Percentiles rank a stretch among this genome's conserved stretches.
Evolutionary conservation across 2,113 vertebrate genomes (phyloP).

Genomic region (Dolichotis patagonum): DNA sequence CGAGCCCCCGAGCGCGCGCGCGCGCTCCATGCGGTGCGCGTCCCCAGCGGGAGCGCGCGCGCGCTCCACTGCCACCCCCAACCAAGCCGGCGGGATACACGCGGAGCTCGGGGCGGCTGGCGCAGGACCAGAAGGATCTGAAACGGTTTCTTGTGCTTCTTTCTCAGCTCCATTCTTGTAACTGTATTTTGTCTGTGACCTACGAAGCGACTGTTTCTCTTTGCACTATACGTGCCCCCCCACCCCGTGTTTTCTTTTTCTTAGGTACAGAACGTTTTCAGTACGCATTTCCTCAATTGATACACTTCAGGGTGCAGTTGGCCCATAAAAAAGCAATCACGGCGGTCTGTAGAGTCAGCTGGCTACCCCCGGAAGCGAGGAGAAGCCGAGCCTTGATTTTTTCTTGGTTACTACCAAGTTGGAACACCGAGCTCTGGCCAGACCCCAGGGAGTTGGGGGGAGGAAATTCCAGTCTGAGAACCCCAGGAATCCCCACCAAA

Average conservation of each 20-base stretch:
- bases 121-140: neutral
- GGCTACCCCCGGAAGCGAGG: neutral
- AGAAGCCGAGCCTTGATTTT: neutral
- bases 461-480: neutral
- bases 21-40: neutral
- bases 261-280: neutral
- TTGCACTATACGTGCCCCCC: neutral
- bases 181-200: neutral
- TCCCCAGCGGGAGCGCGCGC: neutral
- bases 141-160: neutral
- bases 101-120: neutral
- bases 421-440: neutral
- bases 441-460: neutral
- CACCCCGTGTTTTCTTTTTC: neutral
- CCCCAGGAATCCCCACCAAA: neutral
- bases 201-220: neutral
- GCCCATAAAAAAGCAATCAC: slow-evolving; percentile 74
- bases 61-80: neutral
- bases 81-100: neutral
- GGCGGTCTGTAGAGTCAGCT: slow-evolving; percentile 44
- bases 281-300: slow-evolving; percentile 70
- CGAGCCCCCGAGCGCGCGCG: neutral
- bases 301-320: slow-evolving; percentile 60
- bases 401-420: neutral
- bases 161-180: neutral